Conservation (phyloP, 2,113 vertebrate genomes). For the Climacteris rufus region DNA sequence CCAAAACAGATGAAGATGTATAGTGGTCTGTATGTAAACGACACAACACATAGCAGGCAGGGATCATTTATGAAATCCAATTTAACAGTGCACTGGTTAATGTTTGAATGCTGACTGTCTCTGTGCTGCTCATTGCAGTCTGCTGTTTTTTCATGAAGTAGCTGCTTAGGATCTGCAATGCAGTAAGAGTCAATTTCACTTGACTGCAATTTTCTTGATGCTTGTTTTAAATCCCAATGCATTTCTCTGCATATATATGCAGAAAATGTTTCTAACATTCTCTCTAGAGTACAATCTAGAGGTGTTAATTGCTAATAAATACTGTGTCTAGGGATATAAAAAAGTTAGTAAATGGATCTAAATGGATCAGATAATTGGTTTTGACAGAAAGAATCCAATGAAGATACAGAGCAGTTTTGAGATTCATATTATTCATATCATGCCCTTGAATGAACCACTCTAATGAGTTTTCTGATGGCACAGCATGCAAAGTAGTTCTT, state of each 20-base stretch:
- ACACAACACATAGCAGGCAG: slow-evolving; percentile 29
- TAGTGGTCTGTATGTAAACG: background rate
- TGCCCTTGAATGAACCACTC: background rate
- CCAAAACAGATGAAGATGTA: slow-evolving; percentile 40
- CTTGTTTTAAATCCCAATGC: background rate
- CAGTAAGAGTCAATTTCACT: slow-evolving; percentile 47
- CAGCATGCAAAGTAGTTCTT: background rate
- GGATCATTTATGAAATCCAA: slow-evolving; percentile 61
- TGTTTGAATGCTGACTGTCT: slow-evolving; percentile 28
- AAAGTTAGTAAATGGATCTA: background rate
- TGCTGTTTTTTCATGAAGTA: slow-evolving; percentile 44
- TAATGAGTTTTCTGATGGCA: background rate
- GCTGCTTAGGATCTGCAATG: slow-evolving; percentile 60
- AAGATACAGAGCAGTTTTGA: background rate
- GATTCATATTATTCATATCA: background rate
- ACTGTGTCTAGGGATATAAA: background rate
- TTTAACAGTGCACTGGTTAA: slow-evolving; percentile 37
- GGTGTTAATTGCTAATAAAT: slow-evolving; percentile 1
- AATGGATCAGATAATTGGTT: background rate
- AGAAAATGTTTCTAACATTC: background rate
- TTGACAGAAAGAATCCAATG: background rate
- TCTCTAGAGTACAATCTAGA: background rate
- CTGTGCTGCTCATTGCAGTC: slow-evolving; percentile 41
- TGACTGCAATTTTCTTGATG: background rate
- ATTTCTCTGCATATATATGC: background rate